Evolutionary conservation across 1,140 invertebrate species (phyloP), one percentile per base, ranked within the genome.

Genomic region (Nylanderia fulva): DNA sequence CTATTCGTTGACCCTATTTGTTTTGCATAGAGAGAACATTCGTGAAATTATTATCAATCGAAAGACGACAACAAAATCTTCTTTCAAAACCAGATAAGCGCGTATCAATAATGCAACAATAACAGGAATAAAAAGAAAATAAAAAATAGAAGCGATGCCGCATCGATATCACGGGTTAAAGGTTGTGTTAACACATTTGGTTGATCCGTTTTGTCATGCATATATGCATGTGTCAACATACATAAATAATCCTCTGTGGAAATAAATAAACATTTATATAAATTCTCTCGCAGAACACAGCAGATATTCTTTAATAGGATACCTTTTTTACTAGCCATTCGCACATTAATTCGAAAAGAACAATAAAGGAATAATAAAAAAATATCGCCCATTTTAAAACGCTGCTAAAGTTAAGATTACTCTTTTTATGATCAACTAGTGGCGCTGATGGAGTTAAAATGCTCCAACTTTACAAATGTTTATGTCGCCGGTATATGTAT

Each of bases 41-140:
- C 21, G 45, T 4, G 2, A 11, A 33, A 33, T 21, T 76, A n/a
- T n/a, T n/a, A 76, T 76, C 58, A 39, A 54, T 68, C 5, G 48
- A 54, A 2, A 68, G 15, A 15, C 13, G 29, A 33, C 29, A 33
- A 33, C 3, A 33, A 33, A 33, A 15, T 11, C 24, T 52, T 15
- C 56, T 48, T 13, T 24, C 21, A 39, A 61, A 29, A 54, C 6
- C 7, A 52, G 39, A 80, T 54, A 80, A 80, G 21, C 21, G 21
- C 8, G 15, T 54, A n/a, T 27, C 33, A 79, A 39, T 54, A 36
- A 52, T 60, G 42, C 39, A 36, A 74, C 7, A 36, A 18, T 42
- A 68, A 56, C 56, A 77, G n/a, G 48, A 63, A 48, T 18, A 2
- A 69, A 56, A 68, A n/a, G 52, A 52, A 77, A 58, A 3, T 13